Base-by-base conservation (phyloP, 2,888 invertebrate genomes). In the Smittia sp. region DNA sequence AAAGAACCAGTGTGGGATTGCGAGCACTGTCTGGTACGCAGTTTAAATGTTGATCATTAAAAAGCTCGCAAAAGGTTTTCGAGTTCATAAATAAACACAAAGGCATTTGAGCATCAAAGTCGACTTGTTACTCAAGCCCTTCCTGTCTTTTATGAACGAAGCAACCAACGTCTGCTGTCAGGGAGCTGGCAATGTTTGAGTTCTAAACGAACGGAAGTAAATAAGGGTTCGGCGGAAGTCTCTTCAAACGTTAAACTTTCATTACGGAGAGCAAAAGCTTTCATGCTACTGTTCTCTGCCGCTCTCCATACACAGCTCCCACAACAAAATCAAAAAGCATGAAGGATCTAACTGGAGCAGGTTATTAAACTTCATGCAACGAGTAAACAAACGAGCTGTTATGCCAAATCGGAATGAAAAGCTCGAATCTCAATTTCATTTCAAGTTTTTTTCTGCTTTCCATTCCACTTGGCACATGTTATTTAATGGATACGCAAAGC, bases 1-100 rank as follows among this genome's bases (percentile, higher is more conserved):
- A 15, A 54, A 54, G 1, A 54, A 52, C 18, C 69, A 70, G 18
- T 70, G 69, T 32, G 69, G 54, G 27, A 70, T 70, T 1, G 69
- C 69, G 4, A 39, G 9, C 18, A 24, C 46, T 18, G 69, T 70
- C 1, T 9, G 18, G 1, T 70, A 54, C n/a, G 58, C 58, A 58
- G 22, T 22, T 2, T 58, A 58, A 58, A 58, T 32, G 32, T 32
- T 32, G 32, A 32, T 32, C 4, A 3, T 32, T 32, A 32, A n/a
- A n/a, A n/a, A n/a, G n/a, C n/a, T n/a, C n/a, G 32, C 32, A 32
- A 32, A 32, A 32, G 9, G 32, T 32, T 32, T n/a, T n/a, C n/a
- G 32, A 32, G 32, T 32, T 32, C 32, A 32, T 32, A 6, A 32
- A 32, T 32, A 32, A 32, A 32, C 32, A 32, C 3, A 32, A 3